phyloP scores from a whole-genome alignment of 1,140 invertebrate genomes.

The Lithobius niger region DNA sequence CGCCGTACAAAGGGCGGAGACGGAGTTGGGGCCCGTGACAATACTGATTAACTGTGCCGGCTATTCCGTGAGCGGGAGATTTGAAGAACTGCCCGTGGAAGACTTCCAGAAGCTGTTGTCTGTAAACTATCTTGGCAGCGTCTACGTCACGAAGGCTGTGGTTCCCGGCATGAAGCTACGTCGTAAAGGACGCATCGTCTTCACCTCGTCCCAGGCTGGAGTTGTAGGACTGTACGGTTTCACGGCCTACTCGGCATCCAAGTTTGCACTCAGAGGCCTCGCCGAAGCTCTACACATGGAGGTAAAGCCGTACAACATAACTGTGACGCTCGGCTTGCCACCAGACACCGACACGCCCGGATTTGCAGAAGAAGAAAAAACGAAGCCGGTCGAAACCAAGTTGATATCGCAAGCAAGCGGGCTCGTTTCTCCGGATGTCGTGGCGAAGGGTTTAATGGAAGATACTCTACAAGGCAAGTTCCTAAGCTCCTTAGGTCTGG shows the following conservation, averaged over 20 bases:
- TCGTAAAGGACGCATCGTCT: conserved; percentile 55
- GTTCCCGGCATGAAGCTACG: conserved; percentile 37
- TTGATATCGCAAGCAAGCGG: conserved; percentile 69
- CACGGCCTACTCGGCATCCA: conserved; percentile 77
- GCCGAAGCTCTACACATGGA: conserved; percentile 92
- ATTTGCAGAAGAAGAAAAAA: conserved; percentile 66
- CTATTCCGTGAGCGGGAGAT: conserved; percentile 41
- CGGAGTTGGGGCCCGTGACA: conserved; percentile 56
- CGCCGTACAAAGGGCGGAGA: conserved; percentile 45
- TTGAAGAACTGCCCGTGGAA: conserved; percentile 61
- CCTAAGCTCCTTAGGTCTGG: conserved; percentile 65
- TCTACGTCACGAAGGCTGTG: conserved; percentile 39
- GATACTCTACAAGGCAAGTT: conserved; percentile 72
- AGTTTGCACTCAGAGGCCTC: conserved; percentile 88
- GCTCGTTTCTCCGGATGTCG: conserved; percentile 56
- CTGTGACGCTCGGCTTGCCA: conserved; percentile 74
- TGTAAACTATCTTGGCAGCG: conserved; percentile 41
- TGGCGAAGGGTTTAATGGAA: conserved; percentile 61
- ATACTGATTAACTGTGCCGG: conserved; percentile 90
- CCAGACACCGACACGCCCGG: conserved; percentile 98
- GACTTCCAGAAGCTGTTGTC: conserved; percentile 52
- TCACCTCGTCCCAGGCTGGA: conserved; percentile 80
- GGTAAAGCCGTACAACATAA: conserved; percentile 63
- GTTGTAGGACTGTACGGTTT: conserved; percentile 84
- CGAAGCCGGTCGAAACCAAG: conserved; percentile 77